Evolutionary conservation across 2,797 vertebrate species (phyloP).

Genomic region (Sparus aurata): DNA sequence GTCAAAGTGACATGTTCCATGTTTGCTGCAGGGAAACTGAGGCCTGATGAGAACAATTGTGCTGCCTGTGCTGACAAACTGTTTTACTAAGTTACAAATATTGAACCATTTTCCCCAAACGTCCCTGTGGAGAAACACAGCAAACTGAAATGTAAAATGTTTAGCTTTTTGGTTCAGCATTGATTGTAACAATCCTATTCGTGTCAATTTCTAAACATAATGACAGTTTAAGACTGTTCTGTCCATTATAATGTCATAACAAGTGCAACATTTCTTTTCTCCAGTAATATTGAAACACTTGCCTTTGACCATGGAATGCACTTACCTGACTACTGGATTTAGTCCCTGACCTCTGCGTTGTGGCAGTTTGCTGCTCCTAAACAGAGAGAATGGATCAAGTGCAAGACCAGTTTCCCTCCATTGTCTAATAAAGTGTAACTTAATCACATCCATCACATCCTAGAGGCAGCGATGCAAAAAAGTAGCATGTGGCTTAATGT

Average conservation of each 20-base stretch:
- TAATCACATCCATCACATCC: conserved; percentile 25
- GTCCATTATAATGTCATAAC: not conserved
- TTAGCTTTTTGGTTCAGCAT: not conserved
- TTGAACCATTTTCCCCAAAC: not conserved
- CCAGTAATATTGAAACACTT: not conserved
- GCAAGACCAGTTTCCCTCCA: conserved; percentile 6
- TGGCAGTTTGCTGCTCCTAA: not conserved
- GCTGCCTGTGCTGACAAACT: too few relatives aligned
- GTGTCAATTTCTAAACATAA: not conserved
- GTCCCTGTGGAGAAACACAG: not conserved
- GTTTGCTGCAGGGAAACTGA: not conserved
- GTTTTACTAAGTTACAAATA: not conserved
- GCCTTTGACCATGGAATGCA: not conserved
- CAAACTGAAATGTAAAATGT: not conserved
- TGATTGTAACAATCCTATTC: not conserved
- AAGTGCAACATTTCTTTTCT: not conserved
- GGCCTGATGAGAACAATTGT: not conserved
- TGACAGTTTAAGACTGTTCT: not conserved
- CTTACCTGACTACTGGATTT: not conserved
- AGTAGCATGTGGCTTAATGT: conserved; percentile 29
- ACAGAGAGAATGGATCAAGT: not conserved
- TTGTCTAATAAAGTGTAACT: conserved; percentile 13
- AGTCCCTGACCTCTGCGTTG: not conserved
- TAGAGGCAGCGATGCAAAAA: not conserved
- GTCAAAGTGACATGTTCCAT: not conserved